phyloP scores from a whole-genome alignment of 2,888 invertebrate species.

The Archips xylosteana region DNA sequence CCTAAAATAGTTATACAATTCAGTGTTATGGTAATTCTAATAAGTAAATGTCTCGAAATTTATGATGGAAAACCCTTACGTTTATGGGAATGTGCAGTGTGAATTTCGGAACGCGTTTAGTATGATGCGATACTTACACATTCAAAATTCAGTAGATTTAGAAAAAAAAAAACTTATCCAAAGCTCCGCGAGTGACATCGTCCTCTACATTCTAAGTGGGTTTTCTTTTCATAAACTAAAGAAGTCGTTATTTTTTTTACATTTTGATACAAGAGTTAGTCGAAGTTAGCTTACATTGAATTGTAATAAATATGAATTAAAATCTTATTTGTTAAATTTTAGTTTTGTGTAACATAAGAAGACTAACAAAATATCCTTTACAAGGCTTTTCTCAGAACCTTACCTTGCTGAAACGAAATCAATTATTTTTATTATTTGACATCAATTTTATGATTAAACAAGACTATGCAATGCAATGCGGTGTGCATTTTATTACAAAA shows the following conservation, averaged over 20 bases:
- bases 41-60: slow-evolving; percentile 27
- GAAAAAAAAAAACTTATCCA: slow-evolving; percentile 18
- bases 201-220: slow-evolving; percentile 30
- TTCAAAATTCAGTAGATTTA: slow-evolving; percentile 28
- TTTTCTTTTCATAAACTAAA: slow-evolving; percentile 36
- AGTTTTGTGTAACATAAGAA: slow-evolving; percentile 74
- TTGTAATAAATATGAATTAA: slow-evolving; percentile 74
- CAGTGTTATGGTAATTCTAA: slow-evolving; percentile 15
- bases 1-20: slow-evolving; percentile 18
- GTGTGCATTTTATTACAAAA: slow-evolving; percentile 68
- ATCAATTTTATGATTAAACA: neutral
- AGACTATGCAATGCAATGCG: slow-evolving; percentile 60
- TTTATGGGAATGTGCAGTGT: slow-evolving; percentile 17
- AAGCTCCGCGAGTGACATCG: slow-evolving; percentile 32
- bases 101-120: slow-evolving; percentile 14
- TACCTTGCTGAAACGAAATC: neutral
- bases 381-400: slow-evolving; percentile 55
- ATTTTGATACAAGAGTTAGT: slow-evolving; percentile 74
- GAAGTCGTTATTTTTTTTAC: slow-evolving; percentile 65
- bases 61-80: slow-evolving; percentile 31
- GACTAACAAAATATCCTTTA: slow-evolving; percentile 70
- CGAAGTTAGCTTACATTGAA: slow-evolving; percentile 77
- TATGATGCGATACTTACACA: slow-evolving; percentile 20
- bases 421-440: neutral
- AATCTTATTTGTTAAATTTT: slow-evolving; percentile 75